Conservation (phyloP, 2,113 vertebrate species). For the Trichomycterus rosablanca region DNA sequence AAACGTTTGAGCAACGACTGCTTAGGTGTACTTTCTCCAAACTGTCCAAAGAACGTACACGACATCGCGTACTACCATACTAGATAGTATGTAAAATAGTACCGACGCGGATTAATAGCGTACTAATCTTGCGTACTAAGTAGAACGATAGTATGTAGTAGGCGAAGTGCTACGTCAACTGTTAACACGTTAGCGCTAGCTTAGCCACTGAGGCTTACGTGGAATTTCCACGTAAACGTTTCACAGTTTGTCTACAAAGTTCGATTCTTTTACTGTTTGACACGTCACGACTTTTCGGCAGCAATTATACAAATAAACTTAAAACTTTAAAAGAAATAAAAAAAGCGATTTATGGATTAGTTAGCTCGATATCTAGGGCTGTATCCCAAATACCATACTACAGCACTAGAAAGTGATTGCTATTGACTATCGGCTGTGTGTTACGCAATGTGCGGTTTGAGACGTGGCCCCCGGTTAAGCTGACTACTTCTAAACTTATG, state of each 20-base stretch:
- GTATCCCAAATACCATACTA: background rate
- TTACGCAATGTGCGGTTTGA: background rate
- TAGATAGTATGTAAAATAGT: background rate
- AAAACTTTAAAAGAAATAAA: slow-evolving; percentile 22
- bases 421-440: background rate
- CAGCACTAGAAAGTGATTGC: background rate
- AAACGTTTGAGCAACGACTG: no score
- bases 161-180: slow-evolving; percentile 38
- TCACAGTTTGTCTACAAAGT: no score
- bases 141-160: background rate
- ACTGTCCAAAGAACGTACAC: background rate
- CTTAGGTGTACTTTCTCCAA: background rate
- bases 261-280: no score
- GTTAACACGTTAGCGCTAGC: slow-evolving; percentile 30
- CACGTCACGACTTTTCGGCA: no score
- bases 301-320: no score
- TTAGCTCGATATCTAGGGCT: no score
- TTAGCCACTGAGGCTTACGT: slow-evolving; percentile 23
- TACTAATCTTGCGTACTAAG: background rate
- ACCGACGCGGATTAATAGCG: background rate
- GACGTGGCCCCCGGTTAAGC: slow-evolving; percentile 16
- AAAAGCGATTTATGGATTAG: no score
- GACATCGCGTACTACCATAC: background rate
- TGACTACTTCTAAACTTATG: slow-evolving; percentile 62
- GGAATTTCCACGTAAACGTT: no score